These are phyloP conservation scores for Agrochola litura DNA, from an alignment of 2,888 invertebrate genomes.

Conservation along the genomic window DNA sequence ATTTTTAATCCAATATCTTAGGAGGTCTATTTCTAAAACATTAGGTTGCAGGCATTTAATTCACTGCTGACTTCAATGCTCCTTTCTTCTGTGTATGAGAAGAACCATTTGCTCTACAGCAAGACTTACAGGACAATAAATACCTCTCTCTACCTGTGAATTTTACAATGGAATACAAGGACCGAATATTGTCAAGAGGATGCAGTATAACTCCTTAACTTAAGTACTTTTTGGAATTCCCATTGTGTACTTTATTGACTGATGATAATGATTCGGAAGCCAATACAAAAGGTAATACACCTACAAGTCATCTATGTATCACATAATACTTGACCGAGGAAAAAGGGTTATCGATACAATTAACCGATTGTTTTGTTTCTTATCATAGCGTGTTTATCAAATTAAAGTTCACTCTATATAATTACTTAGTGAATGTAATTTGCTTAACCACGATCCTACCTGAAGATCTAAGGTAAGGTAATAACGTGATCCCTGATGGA, in stretches of 20 bases:
- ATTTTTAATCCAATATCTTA: not conserved
- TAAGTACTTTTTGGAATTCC: too few relatives aligned
- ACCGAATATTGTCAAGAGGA: not conserved
- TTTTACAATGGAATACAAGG: not conserved
- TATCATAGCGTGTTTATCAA: not conserved
- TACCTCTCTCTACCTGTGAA: not conserved
- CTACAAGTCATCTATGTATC: not conserved
- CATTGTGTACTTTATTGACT: too few relatives aligned
- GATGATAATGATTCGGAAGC: not conserved
- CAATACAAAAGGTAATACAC: not conserved
- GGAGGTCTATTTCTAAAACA: too few relatives aligned
- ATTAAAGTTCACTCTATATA: not conserved
- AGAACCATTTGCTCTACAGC: not conserved
- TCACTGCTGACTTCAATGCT: not conserved
- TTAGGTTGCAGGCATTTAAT: too few relatives aligned
- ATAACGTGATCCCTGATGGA: too few relatives aligned
- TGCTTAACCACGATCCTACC: not conserved
- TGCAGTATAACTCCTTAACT: too few relatives aligned
- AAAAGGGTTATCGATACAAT: slow-evolving; percentile 7
- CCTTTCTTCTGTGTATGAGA: not conserved
- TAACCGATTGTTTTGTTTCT: slow-evolving; percentile 8
- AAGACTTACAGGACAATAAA: not conserved
- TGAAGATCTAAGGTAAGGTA: not conserved
- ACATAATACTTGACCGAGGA: not conserved
- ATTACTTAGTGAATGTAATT: not conserved